Base-by-base conservation (phyloP, 2,113 vertebrate species). In the Taxidea taxus region DNA sequence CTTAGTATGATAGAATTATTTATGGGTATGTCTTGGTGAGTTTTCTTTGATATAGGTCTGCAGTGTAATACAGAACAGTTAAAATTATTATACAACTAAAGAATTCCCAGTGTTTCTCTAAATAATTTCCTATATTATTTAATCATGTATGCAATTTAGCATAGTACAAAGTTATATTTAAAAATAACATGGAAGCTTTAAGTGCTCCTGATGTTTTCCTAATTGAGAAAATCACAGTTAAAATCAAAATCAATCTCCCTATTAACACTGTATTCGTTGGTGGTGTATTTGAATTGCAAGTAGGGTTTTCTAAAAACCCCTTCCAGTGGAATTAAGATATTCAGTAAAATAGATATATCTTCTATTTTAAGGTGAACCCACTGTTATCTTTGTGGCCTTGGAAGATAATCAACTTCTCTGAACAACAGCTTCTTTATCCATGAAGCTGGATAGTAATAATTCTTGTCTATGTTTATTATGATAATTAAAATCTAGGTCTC, bases 1-100 rank as follows among this genome's bases (percentile, higher is more conserved):
- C 82, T 85, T 98, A 95, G 90, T 95, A 47, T 49, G 90, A 25
- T 92, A 70, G 21, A 97, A 90, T 95, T 97, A 94, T 94, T 93
- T 96, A 88, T 44, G 72, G 39, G 90, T 56, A 78, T 86, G 39
- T 80, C 72, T 96, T 91, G 91, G 39, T 23, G 0, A 10, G 0
- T 97, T 97, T 77, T 18, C 27, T 96, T 90, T 56, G 6, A 5
- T 74, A 14, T 23, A 77, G 74, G 16, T 66, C 18, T 92, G 27
- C 16, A 62, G 2, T 60, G 31, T 72, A 75, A 47, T 91, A 39
- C 42, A 37, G 8, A 75, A 47, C 9, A 60, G 2, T 92, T 89
- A 54, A 27, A 6, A 90, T 83, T 18, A 42, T 58, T 66, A 44
- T 81, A 58, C 12, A 47, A 7, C 58, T 87, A 75, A 92, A 47